Percentiles rank a stretch among this genome's conserved stretches.
Conservation (phyloP, 2,113 vertebrate species). For the Eretmochelys imbricata region DNA sequence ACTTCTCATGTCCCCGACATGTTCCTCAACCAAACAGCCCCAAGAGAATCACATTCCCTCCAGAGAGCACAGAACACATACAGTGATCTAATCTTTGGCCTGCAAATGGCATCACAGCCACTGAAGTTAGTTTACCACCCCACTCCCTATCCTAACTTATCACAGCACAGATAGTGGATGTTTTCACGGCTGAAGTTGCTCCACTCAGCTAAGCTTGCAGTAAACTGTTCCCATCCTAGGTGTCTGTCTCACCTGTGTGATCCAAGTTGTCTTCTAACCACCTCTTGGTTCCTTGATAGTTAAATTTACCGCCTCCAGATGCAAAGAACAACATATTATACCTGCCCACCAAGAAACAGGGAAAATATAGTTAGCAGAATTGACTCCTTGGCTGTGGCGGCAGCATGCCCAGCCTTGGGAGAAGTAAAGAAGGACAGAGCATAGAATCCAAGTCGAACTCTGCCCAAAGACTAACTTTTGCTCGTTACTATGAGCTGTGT, state of each 20-base stretch:
- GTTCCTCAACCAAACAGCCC: neutral
- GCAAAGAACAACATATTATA: constrained; percentile 98
- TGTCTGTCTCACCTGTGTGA: constrained; percentile 87
- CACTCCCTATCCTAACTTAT: neutral
- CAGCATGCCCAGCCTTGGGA: neutral
- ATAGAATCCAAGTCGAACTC: neutral
- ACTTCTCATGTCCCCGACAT: neutral
- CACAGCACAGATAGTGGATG: neutral
- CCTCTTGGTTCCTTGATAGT: constrained; percentile 98
- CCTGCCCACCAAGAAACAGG: constrained; percentile 72
- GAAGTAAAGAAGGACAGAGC: neutral
- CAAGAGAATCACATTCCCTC: neutral
- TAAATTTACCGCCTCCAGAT: constrained; percentile 97
- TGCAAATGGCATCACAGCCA: neutral
- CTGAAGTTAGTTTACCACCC: neutral
- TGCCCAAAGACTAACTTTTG: neutral
- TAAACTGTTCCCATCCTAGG: neutral
- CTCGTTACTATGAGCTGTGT: neutral
- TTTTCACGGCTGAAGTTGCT: neutral
- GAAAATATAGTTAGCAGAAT: neutral
- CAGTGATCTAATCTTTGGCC: neutral
- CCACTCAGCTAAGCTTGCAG: neutral
- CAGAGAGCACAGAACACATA: neutral
- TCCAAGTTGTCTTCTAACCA: constrained; percentile 98
- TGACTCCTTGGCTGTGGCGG: neutral